Evolutionary conservation across 92 coral and sea anemone genomes (phyloP), one percentile per base, ranked within the genome.

Genomic region (Siderastrea siderea): DNA sequence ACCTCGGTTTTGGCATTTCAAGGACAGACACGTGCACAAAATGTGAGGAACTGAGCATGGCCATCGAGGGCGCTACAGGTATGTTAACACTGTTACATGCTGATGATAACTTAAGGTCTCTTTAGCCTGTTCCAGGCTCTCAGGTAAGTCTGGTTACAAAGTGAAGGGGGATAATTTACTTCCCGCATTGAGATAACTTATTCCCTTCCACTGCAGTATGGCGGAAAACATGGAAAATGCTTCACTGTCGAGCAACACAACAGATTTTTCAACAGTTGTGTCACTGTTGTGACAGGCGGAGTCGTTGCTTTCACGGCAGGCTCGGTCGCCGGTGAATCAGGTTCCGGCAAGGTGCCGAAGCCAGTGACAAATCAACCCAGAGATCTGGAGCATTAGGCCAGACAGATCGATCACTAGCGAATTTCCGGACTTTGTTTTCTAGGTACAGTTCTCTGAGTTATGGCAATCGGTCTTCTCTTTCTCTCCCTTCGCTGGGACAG

Each of bases 211-310:
- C 50, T 68, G 50, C 53, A 44, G n/a, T 68, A 68, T 68, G 74
- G 74, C 74, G 19, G 74, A 68, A 6, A 68, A 46, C 50, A 2
- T 47, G 53, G 74, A 68, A 3, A 10, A 46, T 50, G 6, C 13
- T 43, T 57, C 61, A 19, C 58, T 49, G 44, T 7, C 75, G 72
- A 54, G 63, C 6, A 66, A 15, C 19, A 60, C 72, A 83, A 16
- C 48, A 47, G 47, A 69, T 69, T 82, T 82, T 48, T 54, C 62
- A 8, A 74, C 79, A 5, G 80, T 83, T 0, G 81, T 84, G 11
- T 84, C 88, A 2, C 49, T 84, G 14, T 47, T 73, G 4, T 69
- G 72, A 15, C 81, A 84, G 68, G 88, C 88, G 26, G 88, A 84
- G 54, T 71, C 88, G 4, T 44, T 74, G 75, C 61, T 84, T 1